These are phyloP conservation scores for Herpetotheres cachinnans DNA, from an alignment of 2,113 vertebrate species.

Conservation along the genomic window DNA sequence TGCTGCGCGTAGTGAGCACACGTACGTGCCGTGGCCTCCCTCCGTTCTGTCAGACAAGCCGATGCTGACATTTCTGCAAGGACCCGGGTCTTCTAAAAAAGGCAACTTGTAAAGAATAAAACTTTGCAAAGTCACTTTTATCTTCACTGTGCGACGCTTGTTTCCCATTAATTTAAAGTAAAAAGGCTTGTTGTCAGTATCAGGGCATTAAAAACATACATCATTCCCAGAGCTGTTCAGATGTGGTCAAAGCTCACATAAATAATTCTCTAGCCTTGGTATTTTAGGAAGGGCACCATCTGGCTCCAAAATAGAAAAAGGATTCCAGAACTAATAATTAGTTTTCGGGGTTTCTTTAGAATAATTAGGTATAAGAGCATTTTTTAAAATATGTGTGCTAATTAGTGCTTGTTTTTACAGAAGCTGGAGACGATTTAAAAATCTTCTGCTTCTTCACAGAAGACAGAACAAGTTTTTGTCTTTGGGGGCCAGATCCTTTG, in stretches of 20 bases:
- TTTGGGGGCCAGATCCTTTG: not conserved
- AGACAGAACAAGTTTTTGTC: not conserved
- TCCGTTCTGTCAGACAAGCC: not conserved
- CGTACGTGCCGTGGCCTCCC: rapidly evolving
- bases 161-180: slow-evolving; percentile 47
- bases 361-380: not conserved
- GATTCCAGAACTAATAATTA: not conserved
- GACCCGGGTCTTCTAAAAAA: not conserved
- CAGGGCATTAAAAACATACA: slow-evolving; percentile 34
- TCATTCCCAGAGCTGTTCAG: slow-evolving; percentile 27
- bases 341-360: not conserved
- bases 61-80: not conserved
- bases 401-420: not conserved
- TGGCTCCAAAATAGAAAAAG: not conserved
- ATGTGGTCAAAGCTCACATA: slow-evolving; percentile 39
- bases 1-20: not conserved
- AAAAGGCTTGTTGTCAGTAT: slow-evolving; percentile 50
- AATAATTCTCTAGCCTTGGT: slow-evolving; percentile 38
- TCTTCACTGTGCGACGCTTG: not conserved
- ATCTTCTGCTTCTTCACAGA: not conserved
- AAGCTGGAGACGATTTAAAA: not conserved
- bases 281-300: slow-evolving; percentile 47
- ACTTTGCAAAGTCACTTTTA: slow-evolving; percentile 55
- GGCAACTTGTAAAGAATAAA: not conserved
- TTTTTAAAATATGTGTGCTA: not conserved